Evolutionary conservation across 2,113 vertebrate genomes (phyloP), one percentile per base, ranked within the genome.

Genomic region (Tragelaphus buxtoni): DNA sequence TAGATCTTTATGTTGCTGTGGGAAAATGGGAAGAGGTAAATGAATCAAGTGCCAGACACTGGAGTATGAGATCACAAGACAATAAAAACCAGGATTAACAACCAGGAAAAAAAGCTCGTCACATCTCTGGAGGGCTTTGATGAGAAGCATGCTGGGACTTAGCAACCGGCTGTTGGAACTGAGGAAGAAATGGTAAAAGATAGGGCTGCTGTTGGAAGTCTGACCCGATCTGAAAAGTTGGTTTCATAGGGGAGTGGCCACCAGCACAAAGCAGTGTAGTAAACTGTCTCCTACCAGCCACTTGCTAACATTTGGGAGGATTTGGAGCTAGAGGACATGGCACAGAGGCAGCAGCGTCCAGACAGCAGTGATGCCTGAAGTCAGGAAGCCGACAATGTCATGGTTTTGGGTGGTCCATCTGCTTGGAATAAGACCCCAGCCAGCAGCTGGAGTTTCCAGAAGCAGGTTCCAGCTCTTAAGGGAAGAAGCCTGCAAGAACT

Each of bases 391-490:
- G 7, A 94, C 85, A 88, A 90, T 98, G 96, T 95, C 97, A 96
- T 97, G 96, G 97, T 95, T 96, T 95, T 94, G 97, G 97, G 97
- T 98, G 97, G 98, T 97, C 98, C 95, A 95, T 97, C 96, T 97
- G 98, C 96, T 97, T 97, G 95, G 96, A 97, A 97, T 94, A 96
- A 98, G 97, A 97, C 98, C 92, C 95, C 77, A 86, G 95, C 56
- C 47, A 91, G 92, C 97, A 97, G 97, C 97, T 98, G 95, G 94
- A 90, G 39, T 94, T 91, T 90, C 65, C 88, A 97, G 91, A 96
- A 94, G 90, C 55, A 97, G 55, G 69, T 85, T 91, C 74, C 63
- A 93, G 83, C 89, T 97, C 74, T 87, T 91, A 91, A 32, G 32
- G 30, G 18, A 95, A 96, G 90, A 95, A 88, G 42, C 61, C 93